Evolutionary conservation across 2,113 vertebrate genomes (phyloP).

Genomic region (Turdus rufiventris): DNA sequence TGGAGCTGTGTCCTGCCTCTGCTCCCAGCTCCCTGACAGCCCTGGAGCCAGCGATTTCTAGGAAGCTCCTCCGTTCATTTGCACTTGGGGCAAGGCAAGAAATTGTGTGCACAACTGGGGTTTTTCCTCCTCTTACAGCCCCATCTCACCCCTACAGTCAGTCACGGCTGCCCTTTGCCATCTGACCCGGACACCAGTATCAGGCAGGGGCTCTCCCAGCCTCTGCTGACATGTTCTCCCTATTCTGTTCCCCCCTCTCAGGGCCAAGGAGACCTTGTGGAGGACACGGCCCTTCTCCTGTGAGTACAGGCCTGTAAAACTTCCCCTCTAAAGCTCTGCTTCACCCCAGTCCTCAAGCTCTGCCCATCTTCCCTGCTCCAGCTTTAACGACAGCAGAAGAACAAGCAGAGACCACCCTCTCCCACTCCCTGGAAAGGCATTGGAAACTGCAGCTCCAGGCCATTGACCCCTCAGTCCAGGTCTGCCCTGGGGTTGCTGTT

Average conservation of each 20-base stretch:
- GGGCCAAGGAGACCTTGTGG: conserved; percentile 33
- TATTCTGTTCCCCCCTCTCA: background rate
- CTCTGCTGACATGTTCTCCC: background rate
- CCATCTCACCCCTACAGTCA: background rate
- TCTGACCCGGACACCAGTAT: accelerated
- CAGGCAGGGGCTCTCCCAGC: background rate
- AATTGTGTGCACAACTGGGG: background rate
- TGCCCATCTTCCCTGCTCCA: background rate
- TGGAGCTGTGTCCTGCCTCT: background rate
- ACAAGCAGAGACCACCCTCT: background rate
- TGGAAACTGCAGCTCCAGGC: conserved; percentile 1
- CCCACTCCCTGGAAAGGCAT: background rate
- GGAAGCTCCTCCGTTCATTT: background rate
- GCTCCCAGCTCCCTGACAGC: background rate
- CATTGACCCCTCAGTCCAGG: conserved; percentile 23
- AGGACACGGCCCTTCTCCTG: conserved; percentile 10
- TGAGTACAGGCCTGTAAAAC: background rate
- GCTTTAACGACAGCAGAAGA: background rate
- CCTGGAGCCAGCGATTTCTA: background rate
- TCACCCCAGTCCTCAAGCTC: background rate
- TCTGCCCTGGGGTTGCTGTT: background rate
- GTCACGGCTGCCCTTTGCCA: background rate
- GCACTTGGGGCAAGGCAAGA: background rate
- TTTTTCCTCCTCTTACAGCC: background rate
- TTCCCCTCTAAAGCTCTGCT: background rate